These are phyloP conservation scores for Salpingus planirostris DNA, from an alignment of 2,888 invertebrate species.

Conservation along the genomic window DNA sequence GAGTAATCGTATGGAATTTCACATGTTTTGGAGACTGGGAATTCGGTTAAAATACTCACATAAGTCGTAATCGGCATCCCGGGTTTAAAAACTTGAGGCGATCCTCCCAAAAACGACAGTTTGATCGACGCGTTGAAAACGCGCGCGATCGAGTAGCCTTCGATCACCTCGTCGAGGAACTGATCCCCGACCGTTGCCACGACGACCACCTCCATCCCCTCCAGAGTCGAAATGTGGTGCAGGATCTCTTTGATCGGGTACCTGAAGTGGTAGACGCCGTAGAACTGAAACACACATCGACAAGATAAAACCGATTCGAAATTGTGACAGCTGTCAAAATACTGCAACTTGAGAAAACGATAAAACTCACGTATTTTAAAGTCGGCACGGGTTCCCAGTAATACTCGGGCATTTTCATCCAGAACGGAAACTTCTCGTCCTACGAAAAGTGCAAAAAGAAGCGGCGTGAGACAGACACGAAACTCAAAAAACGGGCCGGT, in stretches of 20 bases:
- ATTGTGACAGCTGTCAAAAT: not conserved
- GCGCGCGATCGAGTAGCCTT: conserved; percentile 79
- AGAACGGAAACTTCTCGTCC: conserved; percentile 74
- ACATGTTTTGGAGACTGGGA: not conserved
- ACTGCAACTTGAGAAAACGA: not conserved
- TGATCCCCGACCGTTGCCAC: conserved; percentile 82
- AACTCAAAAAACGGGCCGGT: not conserved
- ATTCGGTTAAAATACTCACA: conserved; percentile 45
- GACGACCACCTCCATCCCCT: conserved; percentile 73
- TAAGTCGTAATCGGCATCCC: conserved; percentile 84
- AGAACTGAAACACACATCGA: conserved; percentile 63
- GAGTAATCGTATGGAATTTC: too few species aligned
- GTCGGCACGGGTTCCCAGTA: conserved; percentile 57
- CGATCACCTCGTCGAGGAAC: conserved; percentile 74
- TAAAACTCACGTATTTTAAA: conserved; percentile 57
- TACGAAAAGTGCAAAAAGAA: too few species aligned
- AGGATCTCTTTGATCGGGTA: conserved; percentile 77
- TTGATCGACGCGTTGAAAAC: conserved; percentile 81
- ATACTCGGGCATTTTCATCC: conserved; percentile 59
- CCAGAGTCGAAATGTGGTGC: conserved; percentile 55
- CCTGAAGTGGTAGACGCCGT: conserved; percentile 79
- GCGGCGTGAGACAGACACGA: not conserved
- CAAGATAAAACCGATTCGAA: conserved; percentile 1
- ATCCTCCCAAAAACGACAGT: conserved; percentile 78
- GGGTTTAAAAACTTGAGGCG: conserved; percentile 92